These are phyloP conservation scores for Hypotaenidia philippensis DNA, from an alignment of 2,797 vertebrate species.

Conservation along the genomic window DNA sequence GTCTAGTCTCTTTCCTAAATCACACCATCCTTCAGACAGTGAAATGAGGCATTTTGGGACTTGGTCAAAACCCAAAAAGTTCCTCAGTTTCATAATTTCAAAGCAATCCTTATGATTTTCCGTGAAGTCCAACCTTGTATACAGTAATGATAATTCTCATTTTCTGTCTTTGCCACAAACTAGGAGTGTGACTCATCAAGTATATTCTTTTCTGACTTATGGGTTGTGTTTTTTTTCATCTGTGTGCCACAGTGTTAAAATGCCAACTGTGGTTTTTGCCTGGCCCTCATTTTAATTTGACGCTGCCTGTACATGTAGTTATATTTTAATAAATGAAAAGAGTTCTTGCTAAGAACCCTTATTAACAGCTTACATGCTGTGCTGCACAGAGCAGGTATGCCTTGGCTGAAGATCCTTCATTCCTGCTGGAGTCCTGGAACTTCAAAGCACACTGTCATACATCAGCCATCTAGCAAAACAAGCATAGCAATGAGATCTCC, in stretches of 20 bases:
- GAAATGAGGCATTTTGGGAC: neutral
- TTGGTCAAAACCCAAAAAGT: neutral
- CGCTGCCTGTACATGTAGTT: neutral
- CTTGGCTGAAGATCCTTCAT: slow-evolving; percentile 4
- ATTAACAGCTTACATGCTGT: slow-evolving; percentile 39
- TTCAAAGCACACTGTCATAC: slow-evolving; percentile 36
- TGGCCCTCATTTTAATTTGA: slow-evolving; percentile 30
- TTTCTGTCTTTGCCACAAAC: slow-evolving; percentile 7
- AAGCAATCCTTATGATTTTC: neutral
- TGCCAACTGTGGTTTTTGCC: slow-evolving; percentile 2
- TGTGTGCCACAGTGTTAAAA: neutral
- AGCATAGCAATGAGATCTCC: neutral
- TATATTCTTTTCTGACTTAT: neutral
- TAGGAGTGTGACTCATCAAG: neutral
- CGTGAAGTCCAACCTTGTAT: neutral
- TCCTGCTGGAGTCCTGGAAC: slow-evolving; percentile 14
- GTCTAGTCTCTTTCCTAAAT: neutral
- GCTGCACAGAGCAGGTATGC: neutral
- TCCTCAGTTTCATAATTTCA: neutral
- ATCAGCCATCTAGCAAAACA: slow-evolving; percentile 33
- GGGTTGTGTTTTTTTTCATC: neutral
- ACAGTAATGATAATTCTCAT: neutral
- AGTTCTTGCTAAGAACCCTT: neutral
- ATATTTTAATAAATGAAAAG: slow-evolving; percentile 44
- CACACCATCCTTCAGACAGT: neutral